Base-by-base conservation (phyloP, 2,888 invertebrate genomes). In the Colostygia pectinataria region DNA sequence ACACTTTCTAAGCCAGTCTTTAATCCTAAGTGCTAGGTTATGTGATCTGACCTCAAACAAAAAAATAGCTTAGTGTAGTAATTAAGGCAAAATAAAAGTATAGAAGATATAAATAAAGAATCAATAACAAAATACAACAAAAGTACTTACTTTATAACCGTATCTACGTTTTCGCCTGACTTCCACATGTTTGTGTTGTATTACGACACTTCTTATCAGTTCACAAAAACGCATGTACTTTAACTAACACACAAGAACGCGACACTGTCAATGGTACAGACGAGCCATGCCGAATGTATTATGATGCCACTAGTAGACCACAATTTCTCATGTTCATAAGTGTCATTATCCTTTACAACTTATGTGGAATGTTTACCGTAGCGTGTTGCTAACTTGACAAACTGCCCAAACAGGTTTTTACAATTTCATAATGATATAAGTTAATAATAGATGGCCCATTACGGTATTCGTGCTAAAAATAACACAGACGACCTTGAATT, bases 61-160 rank as follows among this genome's bases (percentile, higher is more conserved):
- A n/a, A n/a, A n/a, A n/a, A n/a, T n/a, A n/a, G n/a, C n/a, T n/a
- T n/a, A n/a, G n/a, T n/a, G n/a, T n/a, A n/a, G n/a, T n/a, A n/a
- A n/a, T n/a, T n/a, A n/a, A n/a, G n/a, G 29, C 7, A 13, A 13
- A 8, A n/a, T 25, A n/a, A 25, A 7, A 31, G n/a, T 3, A 31
- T 29, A 45, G 38, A 37, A 33, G 5, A 4, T 27, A 40, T 39
- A 40, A 6, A 1, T 13, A 29, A 7, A 2, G n/a, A n/a, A n/a
- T n/a, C n/a, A 7, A 40, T 14, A 40, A 31, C 7, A 27, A 13
- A 25, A 34, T 25, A 32, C 4, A 10, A 15, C 0, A 23, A 12
- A 38, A 15, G 6, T 67, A 77, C 80, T 80, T 61, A 81, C 80
- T 63, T 52, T 10, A 75, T 42, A 25, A 79, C 58, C 1, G 51